Base-by-base conservation (phyloP, 2,113 vertebrate genomes). In the Myiozetetes cayanensis region DNA sequence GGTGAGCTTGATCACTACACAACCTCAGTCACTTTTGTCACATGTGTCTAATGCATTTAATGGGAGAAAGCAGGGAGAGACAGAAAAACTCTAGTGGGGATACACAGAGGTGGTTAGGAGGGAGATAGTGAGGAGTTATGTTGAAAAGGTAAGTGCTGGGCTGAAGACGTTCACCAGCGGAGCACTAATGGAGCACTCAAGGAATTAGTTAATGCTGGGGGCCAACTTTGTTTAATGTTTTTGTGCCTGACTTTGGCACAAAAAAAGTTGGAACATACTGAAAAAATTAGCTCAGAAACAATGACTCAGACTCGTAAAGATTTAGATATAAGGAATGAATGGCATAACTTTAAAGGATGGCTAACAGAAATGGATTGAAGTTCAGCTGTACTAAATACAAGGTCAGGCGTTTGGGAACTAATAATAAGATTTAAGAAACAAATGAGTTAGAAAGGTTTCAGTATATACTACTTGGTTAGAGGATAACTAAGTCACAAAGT, bases 141-240 rank as follows among this genome's bases (percentile, higher is more conserved):
- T 19, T 70, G 70, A 35, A 37, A 47, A 62, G n/a, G 46, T 7
- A 8, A 59, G 24, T 25, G 23, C 52, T 66, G 20, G 25, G 28
- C 44, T 75, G 49, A 82, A 44, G 50, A 25, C 24, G 10, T 22
- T 58, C 22, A 53, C 8, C n/a, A 58, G 27, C 6, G 43, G n/a
- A 71, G 30, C 46, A 10, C 41, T 63, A 58, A 33, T 37, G 39
- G 27, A 65, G 44, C 30, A 53, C 55, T 44, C 30, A 63, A 19
- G 53, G 52, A 50, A 31, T 49, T 31, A 21, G 15, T 25, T 58
- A 46, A 0, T 3, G 0, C 2, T 43, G 30, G 39, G 14, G 15
- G 43, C 4, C 53, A 59, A 13, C 46, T 55, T 66, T 55, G 14
- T 41, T 73, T 35, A 52, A 18, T n/a, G 24, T 9, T 80, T 59